A percentile compares a stretch with the other conserved stretches of the same genome.
These are phyloP conservation scores for Linnaemya tessellans DNA, from an alignment of 2,888 invertebrate genomes.

Conservation along the genomic window DNA sequence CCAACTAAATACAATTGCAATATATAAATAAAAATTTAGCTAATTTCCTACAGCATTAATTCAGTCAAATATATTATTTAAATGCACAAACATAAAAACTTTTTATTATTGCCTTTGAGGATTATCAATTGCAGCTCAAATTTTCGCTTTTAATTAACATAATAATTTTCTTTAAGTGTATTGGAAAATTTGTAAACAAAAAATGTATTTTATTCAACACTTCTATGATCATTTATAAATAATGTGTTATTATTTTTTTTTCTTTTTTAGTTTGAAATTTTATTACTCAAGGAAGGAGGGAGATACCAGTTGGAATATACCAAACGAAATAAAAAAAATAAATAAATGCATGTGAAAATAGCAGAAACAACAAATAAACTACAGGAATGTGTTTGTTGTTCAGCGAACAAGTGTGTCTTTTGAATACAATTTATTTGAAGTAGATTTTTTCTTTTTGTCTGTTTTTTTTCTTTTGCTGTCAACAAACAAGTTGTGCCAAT, in stretches of 20 bases:
- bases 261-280: constrained; percentile 26
- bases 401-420: constrained; percentile 64
- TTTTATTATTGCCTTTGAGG: no score
- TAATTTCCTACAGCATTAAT: neutral
- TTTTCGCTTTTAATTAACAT: neutral
- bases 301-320: constrained; percentile 44
- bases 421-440: constrained; percentile 48
- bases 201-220: constrained; percentile 48
- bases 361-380: constrained; percentile 31
- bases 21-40: neutral
- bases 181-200: constrained; percentile 33
- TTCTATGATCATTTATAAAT: constrained; percentile 59
- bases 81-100: no score
- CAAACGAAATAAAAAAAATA: constrained; percentile 7
- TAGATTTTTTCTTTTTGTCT: neutral
- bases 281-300: constrained; percentile 44
- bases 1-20: neutral
- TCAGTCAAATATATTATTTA: no score
- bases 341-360: constrained; percentile 45
- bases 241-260: constrained; percentile 30
- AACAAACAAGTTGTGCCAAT: constrained; percentile 52
- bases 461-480: neutral
- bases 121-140: neutral
- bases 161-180: constrained; percentile 24
- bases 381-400: constrained; percentile 51